These are phyloP conservation scores for Caretta caretta DNA, from an alignment of 2,113 vertebrate genomes.

Conservation along the genomic window DNA sequence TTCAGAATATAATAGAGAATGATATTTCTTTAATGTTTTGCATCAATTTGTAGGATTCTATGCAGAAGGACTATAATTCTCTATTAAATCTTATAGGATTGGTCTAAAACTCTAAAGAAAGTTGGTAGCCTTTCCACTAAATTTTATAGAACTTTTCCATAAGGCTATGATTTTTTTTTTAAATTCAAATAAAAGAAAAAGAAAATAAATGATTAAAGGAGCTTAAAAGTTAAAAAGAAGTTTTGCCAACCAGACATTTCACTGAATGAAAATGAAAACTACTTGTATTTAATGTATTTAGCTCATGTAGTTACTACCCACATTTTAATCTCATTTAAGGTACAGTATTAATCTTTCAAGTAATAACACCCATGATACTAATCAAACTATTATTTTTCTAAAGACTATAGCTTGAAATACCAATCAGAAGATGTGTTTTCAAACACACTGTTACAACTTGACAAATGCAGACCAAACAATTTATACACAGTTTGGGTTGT, in stretches of 20 bases:
- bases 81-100: background rate
- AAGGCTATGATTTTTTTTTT: background rate
- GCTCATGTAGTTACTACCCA: conserved; percentile 27
- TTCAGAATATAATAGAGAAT: background rate
- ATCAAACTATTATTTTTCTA: conserved; percentile 65
- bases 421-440: conserved; percentile 49
- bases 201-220: background rate
- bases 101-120: background rate
- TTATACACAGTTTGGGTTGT: background rate
- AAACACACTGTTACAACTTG: conserved; percentile 15
- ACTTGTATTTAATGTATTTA: conserved; percentile 30
- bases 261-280: background rate
- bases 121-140: background rate
- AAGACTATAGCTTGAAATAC: conserved; percentile 40
- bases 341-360: conserved; percentile 53
- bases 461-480: conserved; percentile 35
- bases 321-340: conserved; percentile 54
- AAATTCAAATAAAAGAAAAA: background rate
- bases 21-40: background rate
- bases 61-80: background rate
- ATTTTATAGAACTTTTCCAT: background rate
- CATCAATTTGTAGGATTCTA: background rate
- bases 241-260: background rate
- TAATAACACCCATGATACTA: conserved; percentile 49
- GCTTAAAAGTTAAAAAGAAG: conserved; percentile 6